Evolutionary conservation across 2,888 invertebrate species (phyloP).

Genomic region (Escarpia spicata): DNA sequence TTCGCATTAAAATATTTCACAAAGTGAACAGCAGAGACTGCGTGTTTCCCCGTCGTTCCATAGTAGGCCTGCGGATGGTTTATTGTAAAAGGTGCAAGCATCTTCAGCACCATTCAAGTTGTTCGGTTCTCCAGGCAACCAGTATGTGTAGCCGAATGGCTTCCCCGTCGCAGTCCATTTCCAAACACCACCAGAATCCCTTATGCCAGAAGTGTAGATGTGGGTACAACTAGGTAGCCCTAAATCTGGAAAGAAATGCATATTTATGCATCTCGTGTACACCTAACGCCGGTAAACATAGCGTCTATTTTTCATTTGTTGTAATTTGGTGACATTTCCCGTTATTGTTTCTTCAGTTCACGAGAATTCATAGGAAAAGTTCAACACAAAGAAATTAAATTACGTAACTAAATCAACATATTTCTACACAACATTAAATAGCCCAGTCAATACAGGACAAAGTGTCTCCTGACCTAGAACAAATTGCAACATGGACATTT

Average conservation of each 20-base stretch:
- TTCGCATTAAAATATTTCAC: neutral
- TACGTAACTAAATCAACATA: too few species aligned
- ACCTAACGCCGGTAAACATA: too few species aligned
- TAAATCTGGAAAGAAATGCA: neutral
- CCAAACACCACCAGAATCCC: neutral
- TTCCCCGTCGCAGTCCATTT: neutral
- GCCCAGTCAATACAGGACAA: too few species aligned
- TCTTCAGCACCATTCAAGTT: neutral
- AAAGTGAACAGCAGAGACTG: neutral
- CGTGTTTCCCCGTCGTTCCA: neutral
- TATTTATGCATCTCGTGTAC: neutral
- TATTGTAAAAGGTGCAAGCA: neutral
- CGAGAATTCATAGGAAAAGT: too few species aligned
- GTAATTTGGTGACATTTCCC: too few species aligned
- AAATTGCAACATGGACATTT: too few species aligned
- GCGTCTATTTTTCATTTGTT: too few species aligned
- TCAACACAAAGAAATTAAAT: too few species aligned
- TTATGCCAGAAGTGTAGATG: neutral
- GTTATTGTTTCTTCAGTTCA: too few species aligned
- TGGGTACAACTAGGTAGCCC: neutral
- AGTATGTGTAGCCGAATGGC: neutral
- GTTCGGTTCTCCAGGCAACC: neutral
- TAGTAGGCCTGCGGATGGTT: neutral
- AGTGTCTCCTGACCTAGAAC: too few species aligned
- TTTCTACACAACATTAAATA: too few species aligned